Conservation (phyloP, 2,888 invertebrate genomes). For the Cabera pusaria region DNA sequence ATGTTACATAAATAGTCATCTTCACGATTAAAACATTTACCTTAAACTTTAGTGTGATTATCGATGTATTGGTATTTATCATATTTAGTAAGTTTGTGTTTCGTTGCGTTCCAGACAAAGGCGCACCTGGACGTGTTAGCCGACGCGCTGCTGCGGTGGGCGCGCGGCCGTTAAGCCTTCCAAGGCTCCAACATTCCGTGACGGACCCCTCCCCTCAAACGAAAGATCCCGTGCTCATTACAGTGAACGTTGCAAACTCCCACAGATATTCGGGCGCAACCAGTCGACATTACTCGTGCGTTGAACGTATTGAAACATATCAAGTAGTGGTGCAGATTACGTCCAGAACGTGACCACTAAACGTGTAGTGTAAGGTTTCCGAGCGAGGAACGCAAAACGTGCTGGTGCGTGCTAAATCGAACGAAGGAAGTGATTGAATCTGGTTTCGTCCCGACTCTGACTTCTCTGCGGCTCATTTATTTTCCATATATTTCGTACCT, state of each 20-base stretch:
- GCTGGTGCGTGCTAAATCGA: constrained; percentile 39
- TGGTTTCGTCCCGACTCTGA: constrained; percentile 73
- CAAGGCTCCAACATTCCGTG: constrained; percentile 57
- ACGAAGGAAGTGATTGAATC: constrained; percentile 58
- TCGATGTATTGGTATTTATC: too few relatives aligned
- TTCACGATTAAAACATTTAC: too few relatives aligned
- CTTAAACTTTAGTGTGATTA: too few relatives aligned
- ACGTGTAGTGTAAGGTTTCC: constrained; percentile 74
- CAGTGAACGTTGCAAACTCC: constrained; percentile 70
- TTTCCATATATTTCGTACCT: constrained; percentile 73
- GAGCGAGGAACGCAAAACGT: constrained; percentile 51
- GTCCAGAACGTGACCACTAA: constrained; percentile 70
- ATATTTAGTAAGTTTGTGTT: too few relatives aligned
- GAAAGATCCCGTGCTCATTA: constrained; percentile 58
- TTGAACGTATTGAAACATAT: constrained; percentile 79
- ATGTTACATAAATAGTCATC: too few relatives aligned
- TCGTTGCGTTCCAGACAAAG: constrained; percentile 94
- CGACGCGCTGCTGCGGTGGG: constrained; percentile 96
- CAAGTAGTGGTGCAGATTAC: constrained; percentile 76
- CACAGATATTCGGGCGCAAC: constrained; percentile 70
- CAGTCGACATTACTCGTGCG: constrained; percentile 66
- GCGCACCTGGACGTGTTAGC: constrained; percentile 97
- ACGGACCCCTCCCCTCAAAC: constrained; percentile 40
- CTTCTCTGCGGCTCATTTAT: constrained; percentile 70
- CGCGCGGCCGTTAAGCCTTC: constrained; percentile 91